phyloP scores from a whole-genome alignment of 2,888 invertebrate genomes.

The Drosophila eohydei region DNA sequence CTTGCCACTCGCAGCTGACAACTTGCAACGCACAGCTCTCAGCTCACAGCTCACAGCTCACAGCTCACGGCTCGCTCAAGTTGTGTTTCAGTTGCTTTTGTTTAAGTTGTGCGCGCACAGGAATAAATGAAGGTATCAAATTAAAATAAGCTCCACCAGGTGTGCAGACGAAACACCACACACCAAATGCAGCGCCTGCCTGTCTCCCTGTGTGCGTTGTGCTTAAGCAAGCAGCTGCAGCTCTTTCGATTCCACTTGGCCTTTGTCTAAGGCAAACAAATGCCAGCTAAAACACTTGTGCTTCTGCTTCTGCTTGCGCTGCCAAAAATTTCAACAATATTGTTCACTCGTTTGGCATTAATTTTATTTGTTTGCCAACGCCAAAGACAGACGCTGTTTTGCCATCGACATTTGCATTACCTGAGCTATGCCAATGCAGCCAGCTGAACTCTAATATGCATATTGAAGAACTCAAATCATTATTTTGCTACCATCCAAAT shows the following conservation, averaged over 20 bases:
- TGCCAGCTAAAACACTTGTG: conserved; percentile 28
- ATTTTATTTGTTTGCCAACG: conserved; percentile 59
- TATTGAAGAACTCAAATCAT: not conserved
- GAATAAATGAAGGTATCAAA: conserved; percentile 76
- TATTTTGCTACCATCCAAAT: not conserved
- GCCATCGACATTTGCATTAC: conserved; percentile 38
- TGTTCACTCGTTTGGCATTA: conserved; percentile 57
- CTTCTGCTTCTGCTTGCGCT: conserved; percentile 10
- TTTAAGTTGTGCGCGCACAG: conserved; percentile 69
- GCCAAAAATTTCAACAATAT: conserved; percentile 34
- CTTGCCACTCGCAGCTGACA: conserved; percentile 27
- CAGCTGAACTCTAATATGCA: not conserved
- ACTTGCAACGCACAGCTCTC: conserved; percentile 19
- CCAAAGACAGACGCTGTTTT: conserved; percentile 28
- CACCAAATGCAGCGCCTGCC: conserved; percentile 8
- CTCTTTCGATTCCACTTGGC: conserved; percentile 53
- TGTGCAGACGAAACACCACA: conserved; percentile 39
- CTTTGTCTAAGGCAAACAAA: conserved; percentile 64
- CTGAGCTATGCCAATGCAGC: not conserved
- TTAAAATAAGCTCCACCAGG: conserved; percentile 70
- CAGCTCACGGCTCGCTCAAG: conserved; percentile 23
- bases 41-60: conserved; percentile 9
- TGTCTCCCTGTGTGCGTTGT: conserved; percentile 29
- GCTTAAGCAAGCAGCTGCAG: conserved; percentile 62
- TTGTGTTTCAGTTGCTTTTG: conserved; percentile 69